phyloP scores from a whole-genome alignment of 2,888 invertebrate genomes.

The Rhabditoides inermis region DNA sequence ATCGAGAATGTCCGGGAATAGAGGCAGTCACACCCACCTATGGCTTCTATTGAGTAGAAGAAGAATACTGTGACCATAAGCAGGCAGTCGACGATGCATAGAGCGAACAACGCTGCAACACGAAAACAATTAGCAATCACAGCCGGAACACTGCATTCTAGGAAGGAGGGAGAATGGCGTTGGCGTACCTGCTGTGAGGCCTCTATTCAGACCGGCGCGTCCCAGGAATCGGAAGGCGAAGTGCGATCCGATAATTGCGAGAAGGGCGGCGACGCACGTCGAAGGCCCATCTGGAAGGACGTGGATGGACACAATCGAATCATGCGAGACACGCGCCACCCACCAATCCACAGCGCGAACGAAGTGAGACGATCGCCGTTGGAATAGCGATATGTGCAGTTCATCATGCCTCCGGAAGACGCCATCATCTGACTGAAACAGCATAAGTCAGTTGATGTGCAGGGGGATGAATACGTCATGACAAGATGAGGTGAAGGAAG shows the following conservation, averaged over 20 bases:
- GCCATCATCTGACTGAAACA: slow-evolving; percentile 20
- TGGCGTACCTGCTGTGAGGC: slow-evolving; percentile 40
- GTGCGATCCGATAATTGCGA: slow-evolving; percentile 41
- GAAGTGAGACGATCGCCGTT: slow-evolving; percentile 19
- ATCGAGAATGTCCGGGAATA: too few species aligned
- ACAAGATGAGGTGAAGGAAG: too few species aligned
- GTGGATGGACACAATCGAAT: background rate
- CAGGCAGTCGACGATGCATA: slow-evolving; percentile 44
- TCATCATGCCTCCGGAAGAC: slow-evolving; percentile 9
- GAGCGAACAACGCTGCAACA: slow-evolving; percentile 39
- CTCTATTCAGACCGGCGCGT: slow-evolving; percentile 41
- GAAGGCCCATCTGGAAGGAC: slow-evolving; percentile 34
- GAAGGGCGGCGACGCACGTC: slow-evolving; percentile 39
- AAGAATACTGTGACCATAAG: slow-evolving; percentile 41
- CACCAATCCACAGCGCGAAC: slow-evolving; percentile 30
- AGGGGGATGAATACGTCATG: too few species aligned
- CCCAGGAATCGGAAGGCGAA: slow-evolving; percentile 43
- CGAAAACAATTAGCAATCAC: background rate
- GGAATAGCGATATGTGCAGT: slow-evolving; percentile 38
- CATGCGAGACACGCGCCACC: background rate
- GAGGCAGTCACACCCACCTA: too few species aligned
- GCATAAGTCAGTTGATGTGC: too few species aligned
- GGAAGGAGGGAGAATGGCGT: background rate
- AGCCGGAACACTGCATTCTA: background rate
- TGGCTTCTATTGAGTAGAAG: slow-evolving; percentile 46